Conservation (phyloP, 2,888 invertebrate genomes). For the Sinohyriopsis cumingii region DNA sequence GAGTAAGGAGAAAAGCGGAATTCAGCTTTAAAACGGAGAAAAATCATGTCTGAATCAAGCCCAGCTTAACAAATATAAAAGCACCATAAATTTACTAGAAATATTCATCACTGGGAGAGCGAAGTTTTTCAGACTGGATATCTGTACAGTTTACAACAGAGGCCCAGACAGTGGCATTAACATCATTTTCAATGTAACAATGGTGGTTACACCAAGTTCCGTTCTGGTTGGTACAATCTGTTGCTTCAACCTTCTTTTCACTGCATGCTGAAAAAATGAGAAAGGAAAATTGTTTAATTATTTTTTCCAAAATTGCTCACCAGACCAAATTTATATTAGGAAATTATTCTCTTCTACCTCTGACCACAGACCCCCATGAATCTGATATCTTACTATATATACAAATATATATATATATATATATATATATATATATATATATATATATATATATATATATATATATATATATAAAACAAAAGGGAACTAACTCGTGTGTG, state of each 20-base stretch:
- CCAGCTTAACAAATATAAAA: neutral
- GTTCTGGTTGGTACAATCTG: slow-evolving; percentile 69
- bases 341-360: too few relatives aligned
- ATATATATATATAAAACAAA: too few relatives aligned
- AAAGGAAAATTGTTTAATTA: neutral
- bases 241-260: slow-evolving; percentile 30
- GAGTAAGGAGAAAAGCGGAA: too few relatives aligned
- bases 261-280: slow-evolving; percentile 28
- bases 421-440: too few relatives aligned
- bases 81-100: slow-evolving; percentile 72
- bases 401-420: too few relatives aligned
- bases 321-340: too few relatives aligned
- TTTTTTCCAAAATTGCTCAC: neutral
- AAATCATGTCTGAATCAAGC: too few relatives aligned
- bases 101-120: slow-evolving; percentile 74
- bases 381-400: too few relatives aligned
- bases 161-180: slow-evolving; percentile 18
- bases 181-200: slow-evolving; percentile 20
- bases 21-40: too few relatives aligned
- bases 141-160: slow-evolving; percentile 33
- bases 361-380: too few relatives aligned
- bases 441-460: too few relatives aligned
- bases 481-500: too few relatives aligned
- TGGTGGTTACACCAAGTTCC: slow-evolving; percentile 69
- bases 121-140: slow-evolving; percentile 14